These are phyloP conservation scores for Bathynomus jamesi DNA, from an alignment of 1,140 invertebrate species.

Conservation along the genomic window DNA sequence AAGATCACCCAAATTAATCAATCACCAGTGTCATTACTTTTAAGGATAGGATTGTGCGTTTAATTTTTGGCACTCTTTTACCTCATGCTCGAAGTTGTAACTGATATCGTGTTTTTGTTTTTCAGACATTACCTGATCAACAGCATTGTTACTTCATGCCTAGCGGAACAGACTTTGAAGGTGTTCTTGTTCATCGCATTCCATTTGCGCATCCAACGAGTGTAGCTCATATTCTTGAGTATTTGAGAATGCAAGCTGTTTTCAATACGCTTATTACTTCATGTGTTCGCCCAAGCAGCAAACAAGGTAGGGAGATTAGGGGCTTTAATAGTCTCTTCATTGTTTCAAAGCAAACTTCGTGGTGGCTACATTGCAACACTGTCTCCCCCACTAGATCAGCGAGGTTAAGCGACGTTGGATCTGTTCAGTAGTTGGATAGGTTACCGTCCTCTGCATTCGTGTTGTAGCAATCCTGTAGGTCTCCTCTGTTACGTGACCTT, in stretches of 20 bases:
- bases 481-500: no score
- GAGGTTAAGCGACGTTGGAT: no score
- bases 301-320: constrained; percentile 62
- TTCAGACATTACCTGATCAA: constrained; percentile 78
- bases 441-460: no score
- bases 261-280: constrained; percentile 83
- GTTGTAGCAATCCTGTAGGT: background rate
- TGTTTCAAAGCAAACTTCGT: background rate
- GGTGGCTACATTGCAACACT: background rate
- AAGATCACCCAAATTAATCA: no score
- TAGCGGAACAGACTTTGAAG: constrained; percentile 58
- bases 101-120: no score
- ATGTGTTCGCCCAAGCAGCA: constrained; percentile 66
- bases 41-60: no score
- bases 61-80: no score
- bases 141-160: constrained; percentile 89
- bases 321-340: background rate
- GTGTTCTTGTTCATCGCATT: constrained; percentile 69
- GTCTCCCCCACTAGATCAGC: background rate
- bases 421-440: no score
- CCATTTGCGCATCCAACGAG: constrained; percentile 90
- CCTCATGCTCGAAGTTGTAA: no score
- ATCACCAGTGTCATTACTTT: no score
- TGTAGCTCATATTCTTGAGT: constrained; percentile 77
- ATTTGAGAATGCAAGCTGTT: constrained; percentile 77